These are phyloP conservation scores for Gouania willdenowi DNA, from an alignment of 2,797 vertebrate species.

Conservation along the genomic window DNA sequence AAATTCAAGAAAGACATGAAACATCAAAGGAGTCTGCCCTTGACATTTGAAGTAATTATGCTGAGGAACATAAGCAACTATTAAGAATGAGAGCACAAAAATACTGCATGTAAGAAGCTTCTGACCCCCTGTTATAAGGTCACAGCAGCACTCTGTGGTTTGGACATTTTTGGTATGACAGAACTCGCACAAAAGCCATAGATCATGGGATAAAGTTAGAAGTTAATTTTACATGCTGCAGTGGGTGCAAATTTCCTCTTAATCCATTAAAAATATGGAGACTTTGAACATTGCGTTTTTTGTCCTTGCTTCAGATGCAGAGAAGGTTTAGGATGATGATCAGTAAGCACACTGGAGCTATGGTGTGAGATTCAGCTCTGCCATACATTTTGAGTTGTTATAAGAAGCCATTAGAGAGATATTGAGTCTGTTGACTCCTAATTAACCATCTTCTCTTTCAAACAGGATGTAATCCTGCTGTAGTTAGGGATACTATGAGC, in stretches of 20 bases:
- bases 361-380: slow-evolving; percentile 14
- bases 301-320: slow-evolving; percentile 1
- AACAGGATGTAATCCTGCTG: slow-evolving; percentile 60
- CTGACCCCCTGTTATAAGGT: slow-evolving; percentile 46
- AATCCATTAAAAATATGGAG: too few relatives aligned
- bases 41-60: slow-evolving; percentile 39
- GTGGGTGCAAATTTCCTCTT: slow-evolving; percentile 4
- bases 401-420: slow-evolving; percentile 32
- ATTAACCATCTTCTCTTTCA: slow-evolving; percentile 66
- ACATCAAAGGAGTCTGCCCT: slow-evolving; percentile 28
- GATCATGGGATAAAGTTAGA: too few relatives aligned
- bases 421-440: slow-evolving; percentile 54
- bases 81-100: slow-evolving; percentile 34
- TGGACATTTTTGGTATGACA: too few relatives aligned
- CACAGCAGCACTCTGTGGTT: slow-evolving; percentile 10
- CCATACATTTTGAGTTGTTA: slow-evolving; percentile 21
- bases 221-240: too few relatives aligned
- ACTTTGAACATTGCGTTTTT: too few relatives aligned
- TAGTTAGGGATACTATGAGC: slow-evolving; percentile 60
- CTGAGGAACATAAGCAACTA: slow-evolving; percentile 43
- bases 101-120: slow-evolving; percentile 24
- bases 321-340: slow-evolving; percentile 5
- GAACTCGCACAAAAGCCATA: too few relatives aligned
- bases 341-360: slow-evolving; percentile 20
- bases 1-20: slow-evolving; percentile 13